Conservation (phyloP, 2,888 invertebrate species). For the Tetranychus piercei region DNA sequence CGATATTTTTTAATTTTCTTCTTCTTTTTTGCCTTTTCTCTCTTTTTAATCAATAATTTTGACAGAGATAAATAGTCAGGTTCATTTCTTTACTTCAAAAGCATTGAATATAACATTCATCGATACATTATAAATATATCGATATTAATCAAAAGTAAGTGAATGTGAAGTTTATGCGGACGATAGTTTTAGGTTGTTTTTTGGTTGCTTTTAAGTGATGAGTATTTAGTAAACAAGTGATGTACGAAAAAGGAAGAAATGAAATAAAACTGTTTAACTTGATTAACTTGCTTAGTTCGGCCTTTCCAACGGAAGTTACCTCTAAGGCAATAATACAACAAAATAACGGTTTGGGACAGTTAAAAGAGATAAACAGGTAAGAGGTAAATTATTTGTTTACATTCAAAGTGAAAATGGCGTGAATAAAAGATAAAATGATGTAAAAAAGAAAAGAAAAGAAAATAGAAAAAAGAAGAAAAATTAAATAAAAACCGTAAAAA, state of each 20-base stretch:
- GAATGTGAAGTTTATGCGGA: too few species aligned
- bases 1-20: background rate
- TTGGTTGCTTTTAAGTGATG: too few species aligned
- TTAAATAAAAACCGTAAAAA: background rate
- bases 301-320: constrained; percentile 1
- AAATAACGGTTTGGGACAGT: background rate
- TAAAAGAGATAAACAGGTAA: background rate
- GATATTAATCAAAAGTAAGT: too few species aligned
- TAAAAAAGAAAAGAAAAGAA: background rate
- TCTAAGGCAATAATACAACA: background rate
- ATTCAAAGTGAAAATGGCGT: background rate
- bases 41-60: background rate
- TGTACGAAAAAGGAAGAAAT: background rate
- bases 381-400: background rate
- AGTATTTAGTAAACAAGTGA: background rate
- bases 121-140: too few species aligned
- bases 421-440: background rate
- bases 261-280: background rate
- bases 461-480: background rate
- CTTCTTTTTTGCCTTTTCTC: background rate
- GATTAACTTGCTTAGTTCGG: background rate
- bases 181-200: too few species aligned
- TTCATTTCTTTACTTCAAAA: too few species aligned
- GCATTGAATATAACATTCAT: too few species aligned
- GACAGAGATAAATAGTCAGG: background rate